Percentiles rank a stretch among this genome's conserved stretches.
Evolutionary conservation across 1,140 invertebrate species (phyloP).

Genomic region (Lysiphlebus fabarum): DNA sequence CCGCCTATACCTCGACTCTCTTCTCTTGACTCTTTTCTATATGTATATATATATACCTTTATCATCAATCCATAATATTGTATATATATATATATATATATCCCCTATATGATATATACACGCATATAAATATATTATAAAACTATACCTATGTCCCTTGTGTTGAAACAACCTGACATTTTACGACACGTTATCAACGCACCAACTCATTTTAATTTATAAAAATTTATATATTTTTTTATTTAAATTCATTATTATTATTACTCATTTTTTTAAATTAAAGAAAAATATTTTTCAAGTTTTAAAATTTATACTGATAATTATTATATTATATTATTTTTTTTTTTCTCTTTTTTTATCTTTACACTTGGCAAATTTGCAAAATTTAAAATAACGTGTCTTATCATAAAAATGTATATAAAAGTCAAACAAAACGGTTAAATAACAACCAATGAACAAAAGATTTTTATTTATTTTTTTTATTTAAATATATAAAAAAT

Average conservation of each 20-base stretch:
- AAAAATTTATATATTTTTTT: no score
- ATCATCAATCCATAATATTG: background rate
- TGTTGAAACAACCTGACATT: no score
- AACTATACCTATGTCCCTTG: no score
- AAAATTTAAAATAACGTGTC: no score
- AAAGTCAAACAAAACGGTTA: no score
- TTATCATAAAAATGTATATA: no score
- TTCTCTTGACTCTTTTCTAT: constrained; percentile 3
- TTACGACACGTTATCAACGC: background rate
- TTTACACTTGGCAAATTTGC: background rate
- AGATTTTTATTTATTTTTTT: background rate
- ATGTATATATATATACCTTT: constrained; percentile 4
- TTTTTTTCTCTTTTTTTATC: background rate
- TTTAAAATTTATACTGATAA: background rate
- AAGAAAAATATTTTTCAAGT: no score
- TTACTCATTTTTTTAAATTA: no score
- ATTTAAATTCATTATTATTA: no score
- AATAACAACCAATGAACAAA: no score
- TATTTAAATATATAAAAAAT: background rate
- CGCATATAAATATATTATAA: background rate
- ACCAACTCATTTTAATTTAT: background rate
- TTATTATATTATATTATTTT: background rate
- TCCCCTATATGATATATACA: no score
- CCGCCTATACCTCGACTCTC: constrained; percentile 28
- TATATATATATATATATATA: background rate